These are phyloP conservation scores for Dasypogon diadema DNA, from an alignment of 2,888 invertebrate species.

Conservation along the genomic window DNA sequence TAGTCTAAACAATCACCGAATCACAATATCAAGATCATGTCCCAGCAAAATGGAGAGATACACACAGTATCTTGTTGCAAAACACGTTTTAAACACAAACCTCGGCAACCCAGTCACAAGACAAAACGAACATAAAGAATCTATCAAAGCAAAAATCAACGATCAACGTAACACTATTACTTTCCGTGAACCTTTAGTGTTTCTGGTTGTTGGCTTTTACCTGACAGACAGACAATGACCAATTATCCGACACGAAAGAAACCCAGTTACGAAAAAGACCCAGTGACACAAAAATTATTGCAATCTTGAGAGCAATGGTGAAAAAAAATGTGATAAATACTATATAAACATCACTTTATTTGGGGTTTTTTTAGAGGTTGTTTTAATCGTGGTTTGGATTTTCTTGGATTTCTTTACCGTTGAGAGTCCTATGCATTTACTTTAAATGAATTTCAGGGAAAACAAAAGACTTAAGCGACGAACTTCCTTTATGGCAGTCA, in stretches of 20 bases:
- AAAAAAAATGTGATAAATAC: neutral
- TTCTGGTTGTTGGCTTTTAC: neutral
- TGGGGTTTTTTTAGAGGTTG: neutral
- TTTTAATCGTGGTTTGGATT: neutral
- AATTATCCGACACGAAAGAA: conserved; percentile 11
- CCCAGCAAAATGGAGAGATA: neutral
- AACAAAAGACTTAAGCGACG: conserved; percentile 3
- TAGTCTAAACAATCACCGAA: neutral
- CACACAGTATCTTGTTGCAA: neutral
- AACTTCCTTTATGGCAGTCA: neutral
- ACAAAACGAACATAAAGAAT: neutral
- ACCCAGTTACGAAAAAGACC: conserved; percentile 12
- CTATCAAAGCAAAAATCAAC: neutral
- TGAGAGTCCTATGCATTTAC: no score
- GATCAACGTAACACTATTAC: conserved; percentile 22
- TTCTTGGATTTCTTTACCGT: no score
- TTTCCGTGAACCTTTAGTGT: conserved; percentile 18
- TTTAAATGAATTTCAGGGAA: neutral
- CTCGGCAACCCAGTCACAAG: neutral
- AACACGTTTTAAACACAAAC: neutral
- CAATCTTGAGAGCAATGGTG: neutral
- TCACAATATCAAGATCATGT: neutral
- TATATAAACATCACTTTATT: neutral
- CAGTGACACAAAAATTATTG: conserved; percentile 44
- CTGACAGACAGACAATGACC: conserved; percentile 41